A percentile compares a stretch with the other conserved stretches of the same genome.
Evolutionary conservation across 2,113 vertebrate species (phyloP).

Genomic region (Gambusia affinis): DNA sequence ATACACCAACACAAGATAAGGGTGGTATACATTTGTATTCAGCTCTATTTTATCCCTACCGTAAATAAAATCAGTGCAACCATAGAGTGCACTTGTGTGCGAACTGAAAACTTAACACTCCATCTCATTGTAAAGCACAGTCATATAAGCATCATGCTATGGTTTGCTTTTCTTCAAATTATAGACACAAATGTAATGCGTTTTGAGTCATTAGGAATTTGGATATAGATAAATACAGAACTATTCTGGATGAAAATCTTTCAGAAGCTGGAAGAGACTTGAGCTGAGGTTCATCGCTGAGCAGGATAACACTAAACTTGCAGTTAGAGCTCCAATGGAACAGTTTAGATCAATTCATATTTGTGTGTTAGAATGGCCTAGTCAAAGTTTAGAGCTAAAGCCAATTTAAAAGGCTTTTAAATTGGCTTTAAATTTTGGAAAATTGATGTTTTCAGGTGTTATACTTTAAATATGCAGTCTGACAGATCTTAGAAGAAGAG

Average conservation of each 20-base stretch:
- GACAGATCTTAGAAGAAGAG: neutral
- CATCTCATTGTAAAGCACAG: neutral
- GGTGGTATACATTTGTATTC: neutral
- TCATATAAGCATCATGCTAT: neutral
- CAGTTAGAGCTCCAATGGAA: neutral
- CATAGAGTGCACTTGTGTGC: neutral
- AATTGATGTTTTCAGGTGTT: neutral
- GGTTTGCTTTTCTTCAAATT: neutral
- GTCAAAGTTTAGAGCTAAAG: neutral
- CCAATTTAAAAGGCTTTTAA: neutral
- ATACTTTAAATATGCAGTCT: neutral
- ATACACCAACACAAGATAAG: too few relatives aligned
- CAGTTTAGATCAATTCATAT: neutral
- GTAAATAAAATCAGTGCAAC: neutral
- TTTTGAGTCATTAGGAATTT: neutral
- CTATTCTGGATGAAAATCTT: neutral
- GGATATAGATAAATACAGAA: neutral
- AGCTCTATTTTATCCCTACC: neutral
- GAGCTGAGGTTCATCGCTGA: neutral
- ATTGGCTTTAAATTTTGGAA: neutral
- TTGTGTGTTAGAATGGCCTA: neutral
- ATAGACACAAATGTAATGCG: neutral
- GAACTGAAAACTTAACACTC: neutral
- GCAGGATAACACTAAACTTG: neutral
- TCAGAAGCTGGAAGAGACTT: neutral